phyloP scores from a whole-genome alignment of 2,888 invertebrate species.

The Nomada flava region DNA sequence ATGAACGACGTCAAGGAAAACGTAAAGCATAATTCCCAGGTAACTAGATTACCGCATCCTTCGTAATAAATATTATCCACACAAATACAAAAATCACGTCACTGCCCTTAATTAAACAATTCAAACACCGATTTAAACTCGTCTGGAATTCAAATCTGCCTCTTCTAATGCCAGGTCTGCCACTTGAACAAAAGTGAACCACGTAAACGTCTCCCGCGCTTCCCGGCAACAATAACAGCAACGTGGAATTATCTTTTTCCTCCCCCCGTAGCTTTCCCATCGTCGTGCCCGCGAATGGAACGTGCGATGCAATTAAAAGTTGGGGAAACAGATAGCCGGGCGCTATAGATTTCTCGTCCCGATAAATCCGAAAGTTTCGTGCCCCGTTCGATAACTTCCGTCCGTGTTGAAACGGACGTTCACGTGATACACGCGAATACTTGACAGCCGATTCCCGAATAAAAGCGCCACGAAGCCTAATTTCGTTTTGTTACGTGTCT shows the following conservation, averaged over 20 bases:
- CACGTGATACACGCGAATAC: constrained; percentile 34
- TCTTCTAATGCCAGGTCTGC: background rate
- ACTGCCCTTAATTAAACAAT: no score
- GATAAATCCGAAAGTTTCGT: constrained; percentile 46
- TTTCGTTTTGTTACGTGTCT: constrained; percentile 28
- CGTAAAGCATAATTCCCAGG: no score
- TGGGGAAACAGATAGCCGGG: constrained; percentile 28
- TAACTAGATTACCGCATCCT: no score
- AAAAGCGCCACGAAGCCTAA: constrained; percentile 16
- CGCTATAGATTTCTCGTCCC: constrained; percentile 18
- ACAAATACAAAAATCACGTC: no score
- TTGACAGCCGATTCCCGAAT: background rate
- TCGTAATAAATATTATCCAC: no score
- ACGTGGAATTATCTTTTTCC: no score
- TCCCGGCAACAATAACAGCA: background rate
- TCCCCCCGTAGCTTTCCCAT: no score
- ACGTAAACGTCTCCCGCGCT: background rate
- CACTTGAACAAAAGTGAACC: background rate
- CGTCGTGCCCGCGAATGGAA: background rate
- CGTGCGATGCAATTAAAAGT: constrained; percentile 48
- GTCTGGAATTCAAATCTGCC: background rate
- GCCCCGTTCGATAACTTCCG: constrained; percentile 9
- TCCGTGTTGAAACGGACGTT: constrained; percentile 20
- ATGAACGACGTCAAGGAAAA: no score
- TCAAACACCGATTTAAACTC: no score